These are phyloP conservation scores for Odontomachus brunneus DNA, from an alignment of 1,140 invertebrate genomes.

Conservation along the genomic window DNA sequence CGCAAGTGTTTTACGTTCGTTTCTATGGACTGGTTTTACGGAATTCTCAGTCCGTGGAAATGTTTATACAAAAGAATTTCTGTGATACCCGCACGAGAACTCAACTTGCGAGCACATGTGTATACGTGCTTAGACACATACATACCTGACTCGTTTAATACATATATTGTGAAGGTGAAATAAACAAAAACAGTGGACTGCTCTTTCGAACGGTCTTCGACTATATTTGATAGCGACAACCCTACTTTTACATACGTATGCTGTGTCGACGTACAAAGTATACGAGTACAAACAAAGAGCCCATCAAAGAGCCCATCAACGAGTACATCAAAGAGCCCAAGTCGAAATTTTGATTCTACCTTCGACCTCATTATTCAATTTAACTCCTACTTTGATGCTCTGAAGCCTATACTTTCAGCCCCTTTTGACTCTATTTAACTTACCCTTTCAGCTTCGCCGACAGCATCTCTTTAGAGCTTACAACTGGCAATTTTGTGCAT, in stretches of 20 bases:
- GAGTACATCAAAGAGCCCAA: no score
- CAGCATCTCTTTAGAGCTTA: no score
- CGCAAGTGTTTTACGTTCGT: constrained; percentile 63
- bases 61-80: constrained; percentile 54
- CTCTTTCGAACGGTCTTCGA: not conserved
- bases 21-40: constrained; percentile 66
- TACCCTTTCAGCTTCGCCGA: no score
- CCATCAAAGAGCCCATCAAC: no score
- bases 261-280: not conserved
- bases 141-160: not conserved
- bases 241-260: not conserved
- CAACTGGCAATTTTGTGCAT: no score
- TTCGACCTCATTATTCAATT: no score
- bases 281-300: no score
- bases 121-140: not conserved
- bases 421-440: no score
- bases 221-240: no score
- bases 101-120: constrained; percentile 3
- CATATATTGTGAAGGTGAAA: not conserved
- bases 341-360: no score
- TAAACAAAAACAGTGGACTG: not conserved
- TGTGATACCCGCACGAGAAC: constrained; percentile 48
- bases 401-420: no score
- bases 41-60: constrained; percentile 46
- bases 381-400: no score